Conservation (phyloP, 2,888 invertebrate species). For the Thelaira solivaga region DNA sequence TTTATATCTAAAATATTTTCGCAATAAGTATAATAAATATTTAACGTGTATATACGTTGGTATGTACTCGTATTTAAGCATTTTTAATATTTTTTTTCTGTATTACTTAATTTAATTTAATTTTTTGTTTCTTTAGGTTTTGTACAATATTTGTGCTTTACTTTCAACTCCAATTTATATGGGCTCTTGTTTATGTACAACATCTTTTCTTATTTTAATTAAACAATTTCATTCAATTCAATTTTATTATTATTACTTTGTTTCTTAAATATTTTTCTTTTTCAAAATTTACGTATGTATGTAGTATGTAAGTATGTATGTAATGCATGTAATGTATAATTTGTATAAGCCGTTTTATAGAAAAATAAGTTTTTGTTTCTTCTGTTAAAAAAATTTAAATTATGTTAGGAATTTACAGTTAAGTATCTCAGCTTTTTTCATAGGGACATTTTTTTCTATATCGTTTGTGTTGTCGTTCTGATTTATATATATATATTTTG, state of each 20-base stretch:
- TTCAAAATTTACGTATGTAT: slow-evolving; percentile 2
- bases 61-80: too few relatives aligned
- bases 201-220: slow-evolving; percentile 4
- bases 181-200: slow-evolving; percentile 53
- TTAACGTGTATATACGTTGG: background rate
- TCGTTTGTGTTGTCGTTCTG: background rate
- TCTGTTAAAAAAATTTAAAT: slow-evolving; percentile 10
- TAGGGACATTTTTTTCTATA: slow-evolving; percentile 56
- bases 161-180: slow-evolving; percentile 58
- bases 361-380: slow-evolving; percentile 49
- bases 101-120: slow-evolving; percentile 8
- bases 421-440: slow-evolving; percentile 58
- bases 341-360: slow-evolving; percentile 57
- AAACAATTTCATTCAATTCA: background rate
- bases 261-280: background rate
- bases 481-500: background rate
- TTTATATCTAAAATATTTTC: slow-evolving; percentile 13
- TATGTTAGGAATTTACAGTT: slow-evolving; percentile 57
- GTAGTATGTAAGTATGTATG: background rate
- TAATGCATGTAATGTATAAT: background rate
- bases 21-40: slow-evolving; percentile 1
- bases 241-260: background rate
- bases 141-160: slow-evolving; percentile 63
- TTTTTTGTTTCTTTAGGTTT: slow-evolving; percentile 29
- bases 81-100: background rate